Evolutionary conservation across 2,888 invertebrate genomes (phyloP), one percentile per base, ranked within the genome.

Genomic region (Philaethria dido): DNA sequence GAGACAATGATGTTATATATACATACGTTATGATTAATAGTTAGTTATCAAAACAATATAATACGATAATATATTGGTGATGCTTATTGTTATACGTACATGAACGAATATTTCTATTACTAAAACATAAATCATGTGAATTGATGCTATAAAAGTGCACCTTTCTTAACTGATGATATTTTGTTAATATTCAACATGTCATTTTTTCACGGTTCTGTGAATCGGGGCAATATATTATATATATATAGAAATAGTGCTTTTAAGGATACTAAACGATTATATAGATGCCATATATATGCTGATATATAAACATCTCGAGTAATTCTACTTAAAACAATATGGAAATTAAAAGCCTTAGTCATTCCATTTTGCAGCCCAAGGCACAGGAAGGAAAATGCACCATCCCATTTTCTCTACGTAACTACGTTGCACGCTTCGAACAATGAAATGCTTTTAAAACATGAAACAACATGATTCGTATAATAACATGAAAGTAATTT

Each of bases 381-480:
- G 90, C 88, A 79, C 81, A 84, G 88, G 83, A 86, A 84, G 81
- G 82, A 80, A 82, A 88, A 87, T 89, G 86, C 87, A 85, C 82
- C 81, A 85, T 88, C 88, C 86, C 84, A 88, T 89, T 90, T 87
- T 86, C 88, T 86, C 85, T 77, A 73, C 86, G 83, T 87, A 87
- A 87, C 86, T 83, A 84, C 85, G 77, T 86, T 84, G 85, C 84
- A 83, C 83, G 83, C 80, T 84, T 84, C 82, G 87, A 88, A 91
- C 91, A 90, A 89, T 89, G 88, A 87, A 91, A 89, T 85, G 91
- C 90, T 91, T 90, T 91, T 90, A 90, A 90, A 89, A 88, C 85
- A 86, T 81, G 84, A 82, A 85, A 86, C 84, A 84, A 85, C 84
- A 82, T 85, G 84, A 87, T 86, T 83, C 80, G 78, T 84, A 84